A percentile compares a stretch with the other conserved stretches of the same genome.
Evolutionary conservation across 35 echinoderm and acorn worm genomes (phyloP).

Genomic region (Strongylocentrotus purpuratus): DNA sequence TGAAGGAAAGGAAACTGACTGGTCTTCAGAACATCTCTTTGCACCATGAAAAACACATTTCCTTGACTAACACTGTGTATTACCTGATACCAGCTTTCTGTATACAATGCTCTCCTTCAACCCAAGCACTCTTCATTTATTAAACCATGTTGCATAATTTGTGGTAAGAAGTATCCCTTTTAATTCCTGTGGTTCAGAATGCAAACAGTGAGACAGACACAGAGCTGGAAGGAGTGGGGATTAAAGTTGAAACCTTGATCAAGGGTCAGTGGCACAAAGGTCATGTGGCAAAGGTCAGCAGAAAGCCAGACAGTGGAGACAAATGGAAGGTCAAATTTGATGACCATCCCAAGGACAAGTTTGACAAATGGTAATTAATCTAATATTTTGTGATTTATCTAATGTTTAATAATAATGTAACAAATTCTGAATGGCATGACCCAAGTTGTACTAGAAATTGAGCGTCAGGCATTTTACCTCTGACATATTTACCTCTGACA

Average conservation of each 20-base stretch:
- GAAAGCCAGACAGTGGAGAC: conserved; percentile 42
- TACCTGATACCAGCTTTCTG: not conserved
- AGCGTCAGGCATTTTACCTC: too few species aligned
- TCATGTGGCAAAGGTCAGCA: conserved; percentile 76
- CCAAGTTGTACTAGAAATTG: too few species aligned
- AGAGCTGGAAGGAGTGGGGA: conserved; percentile 60
- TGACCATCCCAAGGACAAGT: conserved; percentile 81
- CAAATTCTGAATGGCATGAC: too few species aligned
- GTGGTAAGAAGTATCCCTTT: not conserved
- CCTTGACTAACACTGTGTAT: not conserved
- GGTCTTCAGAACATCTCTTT: not conserved
- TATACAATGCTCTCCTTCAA: not conserved
- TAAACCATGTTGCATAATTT: not conserved
- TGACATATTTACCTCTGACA: too few species aligned
- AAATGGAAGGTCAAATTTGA: conserved; percentile 96
- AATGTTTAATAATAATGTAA: not conserved
- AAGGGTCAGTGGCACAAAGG: conserved; percentile 79
- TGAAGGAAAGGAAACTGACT: not conserved
- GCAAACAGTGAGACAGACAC: conserved; percentile 47
- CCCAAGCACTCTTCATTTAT: not conserved
- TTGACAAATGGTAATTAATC: conserved; percentile 80
- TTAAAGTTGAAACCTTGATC: conserved; percentile 75
- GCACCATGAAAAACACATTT: not conserved
- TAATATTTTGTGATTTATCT: not conserved
- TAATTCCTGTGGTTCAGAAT: not conserved